Conservation (phyloP, 2,888 invertebrate species). For the Hedychridium roseum region DNA sequence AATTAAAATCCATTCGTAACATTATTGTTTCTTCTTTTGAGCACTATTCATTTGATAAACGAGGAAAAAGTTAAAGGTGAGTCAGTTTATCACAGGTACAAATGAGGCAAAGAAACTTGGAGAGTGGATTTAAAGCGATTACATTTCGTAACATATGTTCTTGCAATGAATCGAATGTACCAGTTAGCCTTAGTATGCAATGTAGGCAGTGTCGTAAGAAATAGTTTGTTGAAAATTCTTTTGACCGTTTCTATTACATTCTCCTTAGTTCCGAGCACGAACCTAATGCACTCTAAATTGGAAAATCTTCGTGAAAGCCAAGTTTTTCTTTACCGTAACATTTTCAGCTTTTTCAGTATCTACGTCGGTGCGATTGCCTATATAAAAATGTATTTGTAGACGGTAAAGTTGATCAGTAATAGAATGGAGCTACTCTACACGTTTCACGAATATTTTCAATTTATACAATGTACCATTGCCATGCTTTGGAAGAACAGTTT, state of each 20-base stretch:
- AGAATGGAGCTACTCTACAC: too few relatives aligned
- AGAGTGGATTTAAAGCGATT: constrained; percentile 26
- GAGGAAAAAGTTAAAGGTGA: constrained; percentile 25
- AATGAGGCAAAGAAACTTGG: constrained; percentile 30
- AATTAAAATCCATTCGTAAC: constrained; percentile 35
- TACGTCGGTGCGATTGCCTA: too few relatives aligned
- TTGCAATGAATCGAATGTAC: constrained; percentile 18
- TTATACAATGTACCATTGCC: neutral
- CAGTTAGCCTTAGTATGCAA: constrained; percentile 34
- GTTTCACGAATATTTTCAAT: constrained; percentile 1
- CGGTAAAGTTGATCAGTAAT: too few relatives aligned
- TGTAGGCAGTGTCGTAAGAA: constrained; percentile 51
- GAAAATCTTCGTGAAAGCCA: constrained; percentile 21
- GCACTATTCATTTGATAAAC: constrained; percentile 32
- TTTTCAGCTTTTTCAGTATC: too few relatives aligned
- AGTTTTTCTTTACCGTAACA: too few relatives aligned
- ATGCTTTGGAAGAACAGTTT: constrained; percentile 38
- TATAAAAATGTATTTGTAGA: too few relatives aligned
- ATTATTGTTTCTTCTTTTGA: constrained; percentile 29
- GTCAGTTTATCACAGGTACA: constrained; percentile 46
- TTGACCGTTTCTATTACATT: constrained; percentile 30
- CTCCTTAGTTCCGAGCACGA: constrained; percentile 29
- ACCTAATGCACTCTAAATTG: constrained; percentile 22
- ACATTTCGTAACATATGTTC: constrained; percentile 11
- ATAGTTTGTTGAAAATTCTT: constrained; percentile 29